Evolutionary conservation across 1,140 invertebrate species (phyloP).

Genomic region (Propsilocerus akamusi): DNA sequence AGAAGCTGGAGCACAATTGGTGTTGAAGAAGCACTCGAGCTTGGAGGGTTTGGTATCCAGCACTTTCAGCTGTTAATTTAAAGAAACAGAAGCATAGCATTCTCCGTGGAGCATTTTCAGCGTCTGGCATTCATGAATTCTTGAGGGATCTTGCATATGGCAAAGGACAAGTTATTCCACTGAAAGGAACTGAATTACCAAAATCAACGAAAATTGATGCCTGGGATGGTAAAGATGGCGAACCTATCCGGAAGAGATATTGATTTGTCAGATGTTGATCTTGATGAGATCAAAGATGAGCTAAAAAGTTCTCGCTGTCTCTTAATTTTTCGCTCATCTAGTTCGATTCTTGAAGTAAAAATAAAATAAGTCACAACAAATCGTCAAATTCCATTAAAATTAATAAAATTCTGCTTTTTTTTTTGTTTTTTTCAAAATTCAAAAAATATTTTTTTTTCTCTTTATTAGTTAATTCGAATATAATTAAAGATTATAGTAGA

Average conservation of each 20-base stretch:
- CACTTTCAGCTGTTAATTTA: conserved; percentile 88
- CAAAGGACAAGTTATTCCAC: conserved; percentile 75
- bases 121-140: conserved; percentile 89
- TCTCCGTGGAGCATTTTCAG: conserved; percentile 84
- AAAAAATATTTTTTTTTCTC: too few species aligned
- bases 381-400: too few species aligned
- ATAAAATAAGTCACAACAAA: too few species aligned
- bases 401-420: too few species aligned
- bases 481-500: too few species aligned
- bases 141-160: conserved; percentile 89
- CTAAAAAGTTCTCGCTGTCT: too few species aligned
- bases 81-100: conserved; percentile 96
- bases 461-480: too few species aligned
- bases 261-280: conserved; percentile 76
- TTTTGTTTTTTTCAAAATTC: too few species aligned
- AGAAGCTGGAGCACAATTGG: conserved; percentile 72
- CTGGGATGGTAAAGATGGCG: conserved; percentile 96
- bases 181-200: conserved; percentile 73
- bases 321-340: too few species aligned
- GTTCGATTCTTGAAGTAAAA: too few species aligned
- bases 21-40: conserved; percentile 77
- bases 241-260: conserved; percentile 83
- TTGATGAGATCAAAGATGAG: conserved; percentile 63
- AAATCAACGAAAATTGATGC: conserved; percentile 48
- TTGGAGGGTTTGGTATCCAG: conserved; percentile 88